Evolutionary conservation across 2,888 invertebrate species (phyloP).

Genomic region (Rhagium mordax): DNA sequence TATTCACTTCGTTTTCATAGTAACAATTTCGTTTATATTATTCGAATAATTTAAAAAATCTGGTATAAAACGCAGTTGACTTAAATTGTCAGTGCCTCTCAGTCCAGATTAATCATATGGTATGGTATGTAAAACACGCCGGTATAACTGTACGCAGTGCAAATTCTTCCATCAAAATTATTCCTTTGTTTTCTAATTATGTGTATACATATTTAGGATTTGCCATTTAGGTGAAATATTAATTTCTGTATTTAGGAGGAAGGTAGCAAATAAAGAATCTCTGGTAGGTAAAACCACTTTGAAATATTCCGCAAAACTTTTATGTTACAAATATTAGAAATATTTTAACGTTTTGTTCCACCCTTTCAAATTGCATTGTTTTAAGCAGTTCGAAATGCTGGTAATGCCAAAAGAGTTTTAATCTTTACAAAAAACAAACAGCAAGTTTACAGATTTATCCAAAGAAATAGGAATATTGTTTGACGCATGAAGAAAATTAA

Average conservation of each 20-base stretch:
- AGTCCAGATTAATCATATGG: too few relatives aligned
- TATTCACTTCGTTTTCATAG: not conserved
- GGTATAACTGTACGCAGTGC: too few relatives aligned
- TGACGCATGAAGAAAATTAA: not conserved
- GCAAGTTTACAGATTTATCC: not conserved
- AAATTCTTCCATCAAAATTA: too few relatives aligned
- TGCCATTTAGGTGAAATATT: too few relatives aligned
- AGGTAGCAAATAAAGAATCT: not conserved
- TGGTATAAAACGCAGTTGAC: too few relatives aligned
- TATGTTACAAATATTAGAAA: not conserved
- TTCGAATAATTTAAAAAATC: too few relatives aligned
- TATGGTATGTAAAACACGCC: too few relatives aligned
- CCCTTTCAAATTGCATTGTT: not conserved
- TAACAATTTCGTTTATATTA: too few relatives aligned
- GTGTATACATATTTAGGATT: too few relatives aligned
- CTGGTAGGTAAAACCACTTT: not conserved
- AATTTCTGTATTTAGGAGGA: too few relatives aligned
- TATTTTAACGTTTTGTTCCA: not conserved
- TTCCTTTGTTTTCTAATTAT: too few relatives aligned
- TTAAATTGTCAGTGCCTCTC: too few relatives aligned
- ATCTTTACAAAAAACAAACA: not conserved
- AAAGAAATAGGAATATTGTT: not conserved
- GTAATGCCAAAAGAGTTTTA: not conserved
- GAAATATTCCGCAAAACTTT: not conserved
- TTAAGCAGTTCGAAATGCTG: not conserved